phyloP scores from a whole-genome alignment of 2,797 vertebrate species.

The Pangasius larnaudii region DNA sequence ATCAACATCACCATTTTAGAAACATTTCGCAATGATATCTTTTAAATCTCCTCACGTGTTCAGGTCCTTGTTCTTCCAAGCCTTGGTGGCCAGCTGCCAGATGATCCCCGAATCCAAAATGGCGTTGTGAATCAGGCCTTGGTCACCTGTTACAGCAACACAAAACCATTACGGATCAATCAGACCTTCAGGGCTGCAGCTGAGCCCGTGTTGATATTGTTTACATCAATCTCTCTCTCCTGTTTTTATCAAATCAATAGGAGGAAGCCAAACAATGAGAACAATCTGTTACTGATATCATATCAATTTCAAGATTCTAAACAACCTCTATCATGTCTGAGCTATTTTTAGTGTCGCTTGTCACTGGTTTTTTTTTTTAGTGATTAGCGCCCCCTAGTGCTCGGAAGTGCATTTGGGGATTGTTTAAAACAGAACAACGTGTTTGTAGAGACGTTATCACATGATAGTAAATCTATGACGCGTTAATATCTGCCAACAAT shows the following conservation, averaged over 20 bases:
- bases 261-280: too few relatives aligned
- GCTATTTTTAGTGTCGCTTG: background rate
- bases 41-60: slow-evolving; percentile 81
- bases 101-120: slow-evolving; percentile 96
- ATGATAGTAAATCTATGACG: too few relatives aligned
- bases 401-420: background rate
- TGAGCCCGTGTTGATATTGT: background rate
- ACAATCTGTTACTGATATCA: background rate
- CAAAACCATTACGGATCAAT: background rate
- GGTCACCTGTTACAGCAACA: slow-evolving; percentile 80
- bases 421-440: background rate
- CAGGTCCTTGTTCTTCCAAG: slow-evolving; percentile 94
- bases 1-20: background rate
- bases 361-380: background rate
- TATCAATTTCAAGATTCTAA: background rate
- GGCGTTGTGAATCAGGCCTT: slow-evolving; percentile 93
- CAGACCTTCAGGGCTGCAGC: background rate
- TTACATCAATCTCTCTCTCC: background rate
- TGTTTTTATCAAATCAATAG: too few relatives aligned
- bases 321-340: too few relatives aligned
- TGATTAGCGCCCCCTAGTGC: background rate
- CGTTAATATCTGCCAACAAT: background rate
- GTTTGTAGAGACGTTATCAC: background rate
- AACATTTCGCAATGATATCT: background rate
- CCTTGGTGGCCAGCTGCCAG: slow-evolving; percentile 87